phyloP scores from a whole-genome alignment of 2,113 vertebrate species.

The Garra rufa region DNA sequence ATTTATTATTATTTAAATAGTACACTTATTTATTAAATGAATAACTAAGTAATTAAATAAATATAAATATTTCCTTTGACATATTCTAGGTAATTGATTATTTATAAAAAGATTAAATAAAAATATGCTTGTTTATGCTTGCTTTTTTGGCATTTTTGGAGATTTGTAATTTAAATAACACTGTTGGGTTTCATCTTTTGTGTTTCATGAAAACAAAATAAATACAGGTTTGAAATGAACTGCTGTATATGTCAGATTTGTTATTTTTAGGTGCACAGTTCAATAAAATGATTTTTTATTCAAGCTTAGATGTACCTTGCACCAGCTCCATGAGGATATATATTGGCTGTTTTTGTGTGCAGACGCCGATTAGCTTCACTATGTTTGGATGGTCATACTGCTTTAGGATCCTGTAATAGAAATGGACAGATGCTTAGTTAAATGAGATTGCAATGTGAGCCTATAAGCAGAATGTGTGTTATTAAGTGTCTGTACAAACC shows the following conservation, averaged over 20 bases:
- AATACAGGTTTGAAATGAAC: background rate
- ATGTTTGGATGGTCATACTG: slow-evolving; percentile 96
- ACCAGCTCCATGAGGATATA: slow-evolving; percentile 98
- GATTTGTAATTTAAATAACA: no score
- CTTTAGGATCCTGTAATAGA: slow-evolving; percentile 87
- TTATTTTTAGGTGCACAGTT: background rate
- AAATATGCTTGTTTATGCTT: no score
- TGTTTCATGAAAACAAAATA: background rate
- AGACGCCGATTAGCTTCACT: slow-evolving; percentile 92
- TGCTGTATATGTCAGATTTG: background rate
- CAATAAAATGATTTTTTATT: background rate
- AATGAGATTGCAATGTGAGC: background rate
- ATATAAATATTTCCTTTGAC: no score
- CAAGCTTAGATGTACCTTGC: slow-evolving; percentile 77
- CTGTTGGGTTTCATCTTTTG: background rate
- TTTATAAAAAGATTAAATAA: no score
- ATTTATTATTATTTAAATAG: no score
- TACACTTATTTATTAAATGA: no score
- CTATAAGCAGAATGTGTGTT: slow-evolving; percentile 2
- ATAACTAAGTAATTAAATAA: no score
- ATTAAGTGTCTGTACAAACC: slow-evolving; percentile 71
- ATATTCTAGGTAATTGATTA: no score
- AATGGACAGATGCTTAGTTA: background rate
- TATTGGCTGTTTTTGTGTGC: slow-evolving; percentile 95
- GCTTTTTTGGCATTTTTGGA: background rate